Evolutionary conservation across 1,140 invertebrate genomes (phyloP), one percentile per base, ranked within the genome.

Genomic region (Mamestra configurata): DNA sequence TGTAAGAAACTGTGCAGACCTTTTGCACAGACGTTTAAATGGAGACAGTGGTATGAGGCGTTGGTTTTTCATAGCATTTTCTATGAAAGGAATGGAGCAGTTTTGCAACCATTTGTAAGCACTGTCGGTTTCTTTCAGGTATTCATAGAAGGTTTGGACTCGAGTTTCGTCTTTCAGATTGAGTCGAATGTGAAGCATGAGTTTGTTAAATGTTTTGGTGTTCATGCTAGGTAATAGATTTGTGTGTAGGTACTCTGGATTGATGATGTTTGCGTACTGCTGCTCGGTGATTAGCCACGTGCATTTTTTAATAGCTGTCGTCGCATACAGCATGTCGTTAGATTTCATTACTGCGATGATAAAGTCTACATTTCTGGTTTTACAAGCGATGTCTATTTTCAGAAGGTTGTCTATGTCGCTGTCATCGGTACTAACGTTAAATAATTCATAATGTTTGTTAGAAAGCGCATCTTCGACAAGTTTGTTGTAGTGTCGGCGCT

Each of bases 351-450:
- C 82, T 24, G 84, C 73, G 31, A 92, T 77, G 13, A 91, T 76
- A 61, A 88, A 91, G 3, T 82, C 79, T 4, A 90, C 76, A 79
- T 93, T 83, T 81, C 66, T 89, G 8, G 73, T 85, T 20, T 76
- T 70, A 49, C 84, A 79, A 0, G 92, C 91, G 27, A 90, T 46
- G 73, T 93, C 89, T 35, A 93, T 92, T 84, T 90, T 89, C 11
- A 90, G 81, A 24, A 93, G 77, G 20, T 90, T 90, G 15, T 87
- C 77, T 35, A 89, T 64, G 75, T 92, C 90, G 18, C 79, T 57
- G 6, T 86, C 82, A 51, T 85, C 79, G 68, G 77, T 80, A n/a
- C 86, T 72, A 6, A 87, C 82, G 13, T 82, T 72, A 20, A 73
- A 18, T 1, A 83, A 59, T 71, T 81, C 20, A n/a, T n/a, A n/a